Base-by-base conservation (phyloP, 1,140 invertebrate genomes). In the Bombus picipes region DNA sequence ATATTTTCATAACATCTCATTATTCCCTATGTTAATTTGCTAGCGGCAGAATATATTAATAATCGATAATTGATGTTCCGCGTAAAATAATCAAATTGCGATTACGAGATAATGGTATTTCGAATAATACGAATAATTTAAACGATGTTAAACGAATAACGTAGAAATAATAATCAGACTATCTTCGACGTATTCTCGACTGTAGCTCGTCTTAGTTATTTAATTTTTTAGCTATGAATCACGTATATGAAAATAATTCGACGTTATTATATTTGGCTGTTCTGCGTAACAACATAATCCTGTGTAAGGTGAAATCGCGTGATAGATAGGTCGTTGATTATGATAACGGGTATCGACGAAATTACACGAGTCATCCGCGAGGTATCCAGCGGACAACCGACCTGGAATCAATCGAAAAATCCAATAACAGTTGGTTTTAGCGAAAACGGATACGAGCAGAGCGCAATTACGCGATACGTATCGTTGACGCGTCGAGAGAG, bases 401-500 rank as follows among this genome's bases (percentile, higher is more conserved):
- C 18, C 12, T 43, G 59, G 70, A 73, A 81, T 81, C 57, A 66
- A 85, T 85, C 68, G 66, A 81, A 85, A 85, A 81, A 85, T 53
- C 57, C 70, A 81, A 73, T 81, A 85, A 84, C 39, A 43, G 13
- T 53, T 32, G 68, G 57, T 41, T 73, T 47, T 43, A 34, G 18
- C 43, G 34, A 85, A 39, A 57, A 81, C 37, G 62, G 65, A 71
- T 32, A 66, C 25, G 9, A 34, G 75, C 3, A 18, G 12, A 18
- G 32, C 53, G 83, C 41, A 85, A 85, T 85, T 85, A 85, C 72
- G 76, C 68, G 41, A 79, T 39, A 43, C 34, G 82, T 79, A 84
- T 70, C 37, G 53, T 22, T 34, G 22, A 66, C 28, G 66, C 5
- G 43, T 22, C 37, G 28, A 78, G 37, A 70, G 65, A 22, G 68